A percentile compares a stretch with the other conserved stretches of the same genome.
These are phyloP conservation scores for Cryptosula pallasiana DNA, from an alignment of 2,888 invertebrate genomes.

Conservation along the genomic window DNA sequence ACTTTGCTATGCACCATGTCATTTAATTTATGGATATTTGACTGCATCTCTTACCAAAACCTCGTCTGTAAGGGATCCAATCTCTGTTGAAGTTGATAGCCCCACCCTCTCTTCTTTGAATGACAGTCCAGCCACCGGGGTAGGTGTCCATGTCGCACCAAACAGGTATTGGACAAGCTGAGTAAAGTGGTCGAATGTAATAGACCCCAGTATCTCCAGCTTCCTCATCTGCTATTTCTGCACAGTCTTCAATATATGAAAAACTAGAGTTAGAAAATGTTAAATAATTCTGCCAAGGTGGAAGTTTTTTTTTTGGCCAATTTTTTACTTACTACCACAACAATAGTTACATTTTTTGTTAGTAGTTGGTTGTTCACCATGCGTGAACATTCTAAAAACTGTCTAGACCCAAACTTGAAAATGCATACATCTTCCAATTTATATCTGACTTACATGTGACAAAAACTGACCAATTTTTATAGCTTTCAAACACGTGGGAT, in stretches of 20 bases:
- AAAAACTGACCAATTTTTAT: too few species aligned
- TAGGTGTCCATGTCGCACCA: conserved; percentile 62
- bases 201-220: conserved; percentile 43
- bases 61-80: conserved; percentile 45
- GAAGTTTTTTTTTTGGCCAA: too few species aligned
- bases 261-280: too few species aligned
- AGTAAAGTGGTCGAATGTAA: conserved; percentile 42
- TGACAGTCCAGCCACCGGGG: conserved; percentile 54
- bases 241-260: conserved; percentile 45
- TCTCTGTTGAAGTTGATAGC: conserved; percentile 36
- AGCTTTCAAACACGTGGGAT: too few species aligned
- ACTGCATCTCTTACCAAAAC: conserved; percentile 38
- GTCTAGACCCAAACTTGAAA: too few species aligned
- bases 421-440: too few species aligned
- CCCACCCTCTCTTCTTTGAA: conserved; percentile 40
- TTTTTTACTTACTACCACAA: too few species aligned
- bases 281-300: too few species aligned
- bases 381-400: background rate
- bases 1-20: too few species aligned
- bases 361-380: background rate
- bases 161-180: conserved; percentile 55
- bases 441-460: too few species aligned
- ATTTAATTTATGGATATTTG: too few species aligned
- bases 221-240: conserved; percentile 37
- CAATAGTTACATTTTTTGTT: background rate